phyloP scores from a whole-genome alignment of 2,113 vertebrate species.

The Atrichornis clamosus region DNA sequence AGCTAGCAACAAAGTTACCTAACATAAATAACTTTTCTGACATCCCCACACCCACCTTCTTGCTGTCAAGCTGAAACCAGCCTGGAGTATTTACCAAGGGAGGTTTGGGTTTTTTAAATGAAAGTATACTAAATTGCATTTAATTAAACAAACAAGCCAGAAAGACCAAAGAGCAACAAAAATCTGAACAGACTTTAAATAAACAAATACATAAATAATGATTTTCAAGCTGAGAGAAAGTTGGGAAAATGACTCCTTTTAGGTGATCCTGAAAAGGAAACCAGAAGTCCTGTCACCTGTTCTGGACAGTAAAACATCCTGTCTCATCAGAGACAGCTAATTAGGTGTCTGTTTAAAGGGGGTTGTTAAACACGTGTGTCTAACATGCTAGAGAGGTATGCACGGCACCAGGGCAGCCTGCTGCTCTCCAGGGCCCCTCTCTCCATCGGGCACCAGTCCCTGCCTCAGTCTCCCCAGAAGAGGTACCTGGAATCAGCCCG shows the following conservation, averaged over 20 bases:
- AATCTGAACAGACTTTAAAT: neutral
- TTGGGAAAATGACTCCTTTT: neutral
- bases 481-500: neutral
- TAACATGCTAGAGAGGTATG: neutral
- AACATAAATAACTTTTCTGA: neutral
- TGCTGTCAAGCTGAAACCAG: neutral
- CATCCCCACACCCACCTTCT: neutral
- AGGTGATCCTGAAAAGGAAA: neutral
- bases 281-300: neutral
- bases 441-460: rapidly evolving
- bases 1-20: neutral
- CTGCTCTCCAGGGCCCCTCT: neutral
- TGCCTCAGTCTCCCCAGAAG: neutral
- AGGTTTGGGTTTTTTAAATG: neutral
- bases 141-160: neutral
- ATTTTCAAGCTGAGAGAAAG: neutral
- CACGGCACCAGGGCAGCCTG: neutral
- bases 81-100: neutral
- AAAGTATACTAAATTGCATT: neutral
- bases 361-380: neutral
- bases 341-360: neutral
- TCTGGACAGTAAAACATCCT: neutral
- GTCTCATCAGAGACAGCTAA: neutral
- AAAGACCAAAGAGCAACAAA: neutral
- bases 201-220: neutral